Base-by-base conservation (phyloP, 2,113 vertebrate species). In the Anolis carolinensis region DNA sequence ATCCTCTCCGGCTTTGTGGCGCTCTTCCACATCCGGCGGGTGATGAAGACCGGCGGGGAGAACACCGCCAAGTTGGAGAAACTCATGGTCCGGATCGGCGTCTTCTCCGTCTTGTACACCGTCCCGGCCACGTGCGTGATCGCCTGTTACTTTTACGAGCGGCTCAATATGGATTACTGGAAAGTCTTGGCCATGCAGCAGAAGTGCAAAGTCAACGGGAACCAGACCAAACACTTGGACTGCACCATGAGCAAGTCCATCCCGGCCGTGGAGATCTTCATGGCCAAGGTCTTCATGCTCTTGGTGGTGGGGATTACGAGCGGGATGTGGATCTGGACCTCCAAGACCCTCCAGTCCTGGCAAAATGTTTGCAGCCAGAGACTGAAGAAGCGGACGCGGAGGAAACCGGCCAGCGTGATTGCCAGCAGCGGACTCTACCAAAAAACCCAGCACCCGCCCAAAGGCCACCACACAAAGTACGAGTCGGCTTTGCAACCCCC, bases 291-390 rank as follows among this genome's bases (percentile, higher is more conserved):
- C 71, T 98, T 98, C 92, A 99, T 99, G 99, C 94, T 99, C 52
- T 85, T 99, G 90, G 98, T 99, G 77, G 98, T 99, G 94, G 99
- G 99, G 82, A 98, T 99, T 93, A 99, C 98, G 30, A 99, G 99
- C 20, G 98, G 99, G 55, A 97, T 99, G 97, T 99, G 99, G 99
- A 97, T 99, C 94, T 99, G 99, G 99, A 99, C 98, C 50, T 98
- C 98, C 87, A 99, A 99, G 95, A 99, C 98, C 0, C 95, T 99
- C 88, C 98, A 99, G 85, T 98, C 99, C 13, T 99, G 99, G 99
- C 99, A 99, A 94, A 97, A 97, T 0, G 97, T 99, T 48, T 99
- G 98, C 88, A 97, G 97, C 94, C 96, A 97, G 86, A 96, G 98
- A 90, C 86, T 99, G 36, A 97, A 97, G 95, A 98, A 97, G 93